Evolutionary conservation across 2,797 vertebrate species (phyloP).

Genomic region (Chelon auratus): DNA sequence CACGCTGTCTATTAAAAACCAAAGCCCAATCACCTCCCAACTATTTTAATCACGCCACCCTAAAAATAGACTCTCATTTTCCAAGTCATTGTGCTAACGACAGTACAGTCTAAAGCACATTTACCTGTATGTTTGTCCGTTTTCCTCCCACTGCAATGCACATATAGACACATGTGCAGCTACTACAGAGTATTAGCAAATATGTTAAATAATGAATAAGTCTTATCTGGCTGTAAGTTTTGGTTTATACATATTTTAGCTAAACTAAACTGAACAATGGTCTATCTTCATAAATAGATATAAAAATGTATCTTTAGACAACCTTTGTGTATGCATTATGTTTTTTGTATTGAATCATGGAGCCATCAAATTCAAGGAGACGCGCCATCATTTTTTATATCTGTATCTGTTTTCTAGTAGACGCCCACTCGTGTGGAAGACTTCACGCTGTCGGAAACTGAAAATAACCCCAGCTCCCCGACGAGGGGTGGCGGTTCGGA

Average conservation of each 20-base stretch:
- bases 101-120: background rate
- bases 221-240: too few species aligned
- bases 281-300: too few species aligned
- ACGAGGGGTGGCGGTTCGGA: slow-evolving; percentile 23
- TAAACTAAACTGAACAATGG: too few species aligned
- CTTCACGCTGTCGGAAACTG: slow-evolving; percentile 39
- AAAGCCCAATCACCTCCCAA: too few species aligned
- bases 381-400: background rate
- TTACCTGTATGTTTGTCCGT: background rate
- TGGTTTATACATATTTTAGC: too few species aligned
- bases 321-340: background rate
- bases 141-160: background rate
- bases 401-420: slow-evolving; percentile 3
- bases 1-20: too few species aligned
- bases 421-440: slow-evolving; percentile 6
- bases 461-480: slow-evolving; percentile 41
- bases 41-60: too few species aligned
- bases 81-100: too few species aligned
- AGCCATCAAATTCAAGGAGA: background rate
- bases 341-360: background rate
- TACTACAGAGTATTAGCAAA: background rate
- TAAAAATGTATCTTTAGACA: too few species aligned
- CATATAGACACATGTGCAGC: background rate
- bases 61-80: too few species aligned
- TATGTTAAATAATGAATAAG: background rate